Evolutionary conservation across 1,140 invertebrate species (phyloP), one percentile per base, ranked within the genome.

Genomic region (Eulimnadia texana): DNA sequence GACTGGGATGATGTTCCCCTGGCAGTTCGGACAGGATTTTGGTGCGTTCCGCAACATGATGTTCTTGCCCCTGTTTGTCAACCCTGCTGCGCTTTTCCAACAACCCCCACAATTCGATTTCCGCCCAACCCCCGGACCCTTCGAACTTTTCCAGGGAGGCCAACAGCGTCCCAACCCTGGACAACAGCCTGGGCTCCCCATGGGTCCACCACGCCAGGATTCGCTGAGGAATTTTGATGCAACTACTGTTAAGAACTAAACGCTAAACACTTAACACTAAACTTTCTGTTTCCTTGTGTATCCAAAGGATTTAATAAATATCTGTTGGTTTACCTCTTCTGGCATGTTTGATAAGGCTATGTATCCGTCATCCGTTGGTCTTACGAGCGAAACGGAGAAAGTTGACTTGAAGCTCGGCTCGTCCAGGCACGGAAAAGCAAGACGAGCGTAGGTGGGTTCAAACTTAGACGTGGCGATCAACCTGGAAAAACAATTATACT

Each of bases 351-450:
- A 90, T 10, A 92, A 72, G 6, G 87, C 85, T 55, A 79, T 77
- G 69, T 89, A 88, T 0, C 64, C 66, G 29, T 72, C 72, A 1
- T 51, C 62, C 0, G 50, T 64, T 0, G 86, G 86, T 67, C 83
- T 82, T 2, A 86, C 81, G 1, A 96, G 69, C 6, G 82, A 82
- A 11, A 95, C 80, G 25, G 78, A 80, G 76, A 86, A 98, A 62
- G 82, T 83, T 0, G 93, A 89, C 76, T 98, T 98, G 67, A 95
- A 84, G 33, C 83, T 79, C 0, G 95, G 94, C 71, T 98, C 94
- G 74, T 98, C 95, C 71, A 95, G 95, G 71, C 93, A 96, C 0
- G 94, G 93, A 64, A 84, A 84, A 0, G 79, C 78, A 58, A 68
- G 68, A 16, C 82, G 65, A 19, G 82, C 82, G 66, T 76, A 73